These are phyloP conservation scores for Neomorphus geoffroyi DNA, from an alignment of 2,797 vertebrate species.

Conservation along the genomic window DNA sequence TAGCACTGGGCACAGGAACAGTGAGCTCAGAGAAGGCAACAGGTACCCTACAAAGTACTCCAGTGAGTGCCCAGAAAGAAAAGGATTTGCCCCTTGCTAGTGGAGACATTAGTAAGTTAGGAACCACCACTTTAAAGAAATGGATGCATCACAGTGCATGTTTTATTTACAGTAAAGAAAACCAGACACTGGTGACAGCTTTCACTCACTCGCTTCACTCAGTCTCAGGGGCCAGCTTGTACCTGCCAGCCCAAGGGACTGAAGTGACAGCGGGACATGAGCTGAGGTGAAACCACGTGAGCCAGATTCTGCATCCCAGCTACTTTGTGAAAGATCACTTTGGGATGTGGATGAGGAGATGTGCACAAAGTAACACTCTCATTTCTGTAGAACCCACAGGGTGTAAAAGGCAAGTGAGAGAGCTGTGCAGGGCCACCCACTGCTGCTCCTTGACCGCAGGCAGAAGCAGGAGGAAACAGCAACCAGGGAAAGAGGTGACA, in stretches of 20 bases:
- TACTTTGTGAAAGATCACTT: not conserved
- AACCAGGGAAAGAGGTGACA: not conserved
- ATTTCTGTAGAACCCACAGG: not conserved
- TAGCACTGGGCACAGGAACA: not conserved
- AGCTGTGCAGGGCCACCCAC: not conserved
- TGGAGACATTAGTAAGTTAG: not conserved
- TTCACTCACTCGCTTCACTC: not conserved
- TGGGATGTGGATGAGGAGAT: not conserved
- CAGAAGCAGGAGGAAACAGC: not conserved
- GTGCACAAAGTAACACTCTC: too few relatives aligned
- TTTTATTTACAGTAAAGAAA: not conserved
- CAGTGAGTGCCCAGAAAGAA: not conserved
- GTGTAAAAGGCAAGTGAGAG: not conserved
- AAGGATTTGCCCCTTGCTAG: not conserved
- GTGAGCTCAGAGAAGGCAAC: not conserved
- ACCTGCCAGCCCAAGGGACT: not conserved
- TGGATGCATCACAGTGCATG: too few relatives aligned
- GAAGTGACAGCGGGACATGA: not conserved
- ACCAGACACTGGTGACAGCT: not conserved
- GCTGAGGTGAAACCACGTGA: accelerated
- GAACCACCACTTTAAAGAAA: not conserved
- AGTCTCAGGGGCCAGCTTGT: not conserved
- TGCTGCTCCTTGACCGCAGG: not conserved
- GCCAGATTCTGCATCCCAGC: accelerated
- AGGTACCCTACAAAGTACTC: not conserved